These are phyloP conservation scores for Cyanoderma ruficeps DNA, from an alignment of 2,113 vertebrate species.

Conservation along the genomic window DNA sequence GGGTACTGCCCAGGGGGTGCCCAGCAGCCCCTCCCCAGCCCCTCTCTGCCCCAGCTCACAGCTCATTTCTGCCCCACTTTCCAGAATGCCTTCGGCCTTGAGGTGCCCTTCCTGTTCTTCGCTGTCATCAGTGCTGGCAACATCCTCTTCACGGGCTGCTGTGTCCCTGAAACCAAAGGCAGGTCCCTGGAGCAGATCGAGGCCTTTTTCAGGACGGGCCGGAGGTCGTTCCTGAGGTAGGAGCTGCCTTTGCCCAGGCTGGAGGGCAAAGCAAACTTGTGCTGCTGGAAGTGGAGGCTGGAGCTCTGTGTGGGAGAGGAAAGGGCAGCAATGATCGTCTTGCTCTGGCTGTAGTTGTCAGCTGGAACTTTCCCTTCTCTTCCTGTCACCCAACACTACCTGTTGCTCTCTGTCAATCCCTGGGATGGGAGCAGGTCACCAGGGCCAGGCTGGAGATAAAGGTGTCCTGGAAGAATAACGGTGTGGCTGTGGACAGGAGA, in stretches of 20 bases:
- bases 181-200: conserved; percentile 93
- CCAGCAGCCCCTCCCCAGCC: not conserved
- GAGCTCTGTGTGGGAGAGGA: not conserved
- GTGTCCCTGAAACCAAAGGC: conserved; percentile 90
- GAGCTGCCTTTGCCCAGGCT: not conserved
- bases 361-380: not conserved
- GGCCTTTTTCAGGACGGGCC: conserved; percentile 83
- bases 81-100: conserved; percentile 79
- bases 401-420: not conserved
- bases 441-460: not conserved
- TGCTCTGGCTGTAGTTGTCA: not conserved
- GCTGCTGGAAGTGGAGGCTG: not conserved
- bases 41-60: not conserved
- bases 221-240: conserved; percentile 70
- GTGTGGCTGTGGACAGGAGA: not conserved
- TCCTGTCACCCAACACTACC: not conserved
- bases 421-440: not conserved
- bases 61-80: not conserved
- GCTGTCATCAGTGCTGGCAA: conserved; percentile 78
- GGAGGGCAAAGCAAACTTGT: not conserved
- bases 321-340: fast-evolving
- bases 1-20: not conserved
- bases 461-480: not conserved
- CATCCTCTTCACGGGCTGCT: conserved; percentile 86
- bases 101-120: conserved; percentile 88